Conservation (phyloP, 2,888 invertebrate genomes). For the Oxyteleia sp. region DNA sequence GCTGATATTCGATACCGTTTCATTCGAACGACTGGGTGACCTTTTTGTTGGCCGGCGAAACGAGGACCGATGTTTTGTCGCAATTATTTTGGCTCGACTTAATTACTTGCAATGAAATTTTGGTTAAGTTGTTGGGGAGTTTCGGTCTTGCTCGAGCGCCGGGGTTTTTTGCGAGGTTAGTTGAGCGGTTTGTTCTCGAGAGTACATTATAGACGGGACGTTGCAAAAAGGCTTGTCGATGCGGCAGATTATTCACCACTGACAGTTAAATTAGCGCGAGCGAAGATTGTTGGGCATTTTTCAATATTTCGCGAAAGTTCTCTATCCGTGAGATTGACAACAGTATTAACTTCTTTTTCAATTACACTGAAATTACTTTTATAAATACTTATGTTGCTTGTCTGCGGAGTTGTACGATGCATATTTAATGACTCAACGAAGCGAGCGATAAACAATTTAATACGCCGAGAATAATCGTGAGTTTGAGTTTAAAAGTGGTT, state of each 20-base stretch:
- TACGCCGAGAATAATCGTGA: slow-evolving; percentile 26
- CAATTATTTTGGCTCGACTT: slow-evolving; percentile 22
- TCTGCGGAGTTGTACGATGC: slow-evolving; percentile 24
- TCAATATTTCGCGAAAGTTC: slow-evolving; percentile 51
- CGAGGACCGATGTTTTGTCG: slow-evolving; percentile 43
- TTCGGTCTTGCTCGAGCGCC: slow-evolving; percentile 18
- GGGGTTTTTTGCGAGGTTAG: slow-evolving; percentile 28
- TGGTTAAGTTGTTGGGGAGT: slow-evolving; percentile 38
- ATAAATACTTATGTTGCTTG: slow-evolving; percentile 25
- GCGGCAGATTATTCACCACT: slow-evolving; percentile 61
- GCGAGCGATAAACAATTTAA: slow-evolving; percentile 48
- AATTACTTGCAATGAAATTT: slow-evolving; percentile 53
- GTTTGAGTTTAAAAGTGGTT: slow-evolving; percentile 35
- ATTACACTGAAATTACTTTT: slow-evolving; percentile 37
- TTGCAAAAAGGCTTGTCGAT: slow-evolving; percentile 41
- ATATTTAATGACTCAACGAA: slow-evolving; percentile 43
- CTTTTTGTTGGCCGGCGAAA: no score
- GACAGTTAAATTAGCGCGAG: slow-evolving; percentile 67
- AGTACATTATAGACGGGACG: slow-evolving; percentile 31
- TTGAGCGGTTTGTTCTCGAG: slow-evolving; percentile 28
- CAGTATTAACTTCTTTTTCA: slow-evolving; percentile 52
- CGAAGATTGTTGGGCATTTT: slow-evolving; percentile 46
- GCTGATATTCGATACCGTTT: slow-evolving; percentile 13
- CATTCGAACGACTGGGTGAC: no score
- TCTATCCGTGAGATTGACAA: slow-evolving; percentile 50